A percentile compares a stretch with the other conserved stretches of the same genome.
phyloP scores from a whole-genome alignment of 2,797 vertebrate species.

The Amniataba percoides region DNA sequence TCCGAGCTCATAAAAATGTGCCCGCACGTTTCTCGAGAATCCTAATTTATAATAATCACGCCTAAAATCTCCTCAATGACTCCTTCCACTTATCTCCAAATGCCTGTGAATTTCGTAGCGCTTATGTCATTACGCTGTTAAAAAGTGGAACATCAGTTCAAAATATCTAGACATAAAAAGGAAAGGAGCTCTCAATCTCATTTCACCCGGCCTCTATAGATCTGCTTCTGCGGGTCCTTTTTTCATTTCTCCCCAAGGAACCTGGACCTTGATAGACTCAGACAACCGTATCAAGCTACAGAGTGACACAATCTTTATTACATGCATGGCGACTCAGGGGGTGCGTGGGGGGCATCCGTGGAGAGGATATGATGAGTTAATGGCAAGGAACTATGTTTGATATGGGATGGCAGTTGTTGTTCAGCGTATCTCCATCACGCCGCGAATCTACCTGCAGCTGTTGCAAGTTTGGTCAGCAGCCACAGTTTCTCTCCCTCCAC shows the following conservation, averaged over 20 bases:
- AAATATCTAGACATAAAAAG: conserved; percentile 62
- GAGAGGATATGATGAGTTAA: conserved; percentile 64
- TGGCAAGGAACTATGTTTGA: conserved; percentile 61
- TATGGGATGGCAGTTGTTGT: conserved; percentile 47
- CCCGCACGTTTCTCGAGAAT: conserved; percentile 50
- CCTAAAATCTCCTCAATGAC: conserved; percentile 66
- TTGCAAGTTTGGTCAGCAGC: conserved; percentile 27
- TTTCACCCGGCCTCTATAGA: conserved; percentile 53
- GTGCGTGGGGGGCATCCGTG: conserved; percentile 13
- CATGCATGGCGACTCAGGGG: conserved; percentile 60
- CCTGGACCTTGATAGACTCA: conserved; percentile 75
- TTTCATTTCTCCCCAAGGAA: conserved; percentile 66
- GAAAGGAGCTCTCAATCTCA: conserved; percentile 61
- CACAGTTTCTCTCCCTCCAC: not conserved
- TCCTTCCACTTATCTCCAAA: conserved; percentile 70
- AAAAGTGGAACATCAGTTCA: conserved; percentile 63
- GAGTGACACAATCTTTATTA: conserved; percentile 79
- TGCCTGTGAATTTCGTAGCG: conserved; percentile 47
- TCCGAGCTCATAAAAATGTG: conserved; percentile 31
- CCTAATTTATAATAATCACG: conserved; percentile 67
- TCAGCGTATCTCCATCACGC: conserved; percentile 42
- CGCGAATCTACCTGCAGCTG: conserved; percentile 12
- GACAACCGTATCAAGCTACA: conserved; percentile 73
- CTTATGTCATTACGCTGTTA: conserved; percentile 64
- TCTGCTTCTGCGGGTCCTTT: conserved; percentile 54